A percentile compares a stretch with the other conserved stretches of the same genome.
phyloP scores from a whole-genome alignment of 2,888 invertebrate species.

The Antitype chi region DNA sequence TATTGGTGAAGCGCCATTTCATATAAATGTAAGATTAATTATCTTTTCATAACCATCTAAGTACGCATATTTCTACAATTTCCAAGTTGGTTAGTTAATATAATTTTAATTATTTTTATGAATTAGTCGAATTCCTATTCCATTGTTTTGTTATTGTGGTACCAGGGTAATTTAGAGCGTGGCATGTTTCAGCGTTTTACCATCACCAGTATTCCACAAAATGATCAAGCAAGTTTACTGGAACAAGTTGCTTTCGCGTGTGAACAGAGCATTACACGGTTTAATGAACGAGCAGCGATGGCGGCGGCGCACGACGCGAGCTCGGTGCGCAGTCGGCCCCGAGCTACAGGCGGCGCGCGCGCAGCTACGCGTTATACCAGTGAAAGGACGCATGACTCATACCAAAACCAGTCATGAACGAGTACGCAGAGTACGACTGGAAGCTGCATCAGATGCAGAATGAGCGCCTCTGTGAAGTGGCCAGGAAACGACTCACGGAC shows the following conservation, averaged over 20 bases:
- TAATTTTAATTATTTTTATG: neutral
- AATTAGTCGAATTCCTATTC: neutral
- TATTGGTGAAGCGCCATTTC: neutral
- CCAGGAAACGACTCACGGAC: conserved; percentile 86
- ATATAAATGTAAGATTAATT: neutral
- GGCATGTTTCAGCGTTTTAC: neutral
- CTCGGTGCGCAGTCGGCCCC: conserved; percentile 87
- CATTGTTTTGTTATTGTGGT: neutral
- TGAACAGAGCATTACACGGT: conserved; percentile 85
- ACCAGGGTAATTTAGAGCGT: neutral
- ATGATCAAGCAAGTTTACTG: conserved; percentile 59
- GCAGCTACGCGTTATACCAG: conserved; percentile 80
- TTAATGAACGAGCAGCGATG: conserved; percentile 89
- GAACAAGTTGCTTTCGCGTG: conserved; percentile 69
- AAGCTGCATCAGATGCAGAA: conserved; percentile 87
- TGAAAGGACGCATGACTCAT: conserved; percentile 87
- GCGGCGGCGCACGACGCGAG: conserved; percentile 85
- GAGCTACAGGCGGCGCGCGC: conserved; percentile 88
- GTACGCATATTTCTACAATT: neutral
- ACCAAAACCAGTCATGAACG: conserved; percentile 89
- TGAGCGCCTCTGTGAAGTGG: conserved; percentile 84
- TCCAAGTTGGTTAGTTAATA: neutral
- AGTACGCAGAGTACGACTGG: conserved; percentile 92
- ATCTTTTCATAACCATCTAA: neutral
- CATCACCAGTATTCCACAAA: conserved; percentile 3